Evolutionary conservation across 2,797 vertebrate species (phyloP), one percentile per base, ranked within the genome.

Genomic region (Poeciliopsis paucimaculata): DNA sequence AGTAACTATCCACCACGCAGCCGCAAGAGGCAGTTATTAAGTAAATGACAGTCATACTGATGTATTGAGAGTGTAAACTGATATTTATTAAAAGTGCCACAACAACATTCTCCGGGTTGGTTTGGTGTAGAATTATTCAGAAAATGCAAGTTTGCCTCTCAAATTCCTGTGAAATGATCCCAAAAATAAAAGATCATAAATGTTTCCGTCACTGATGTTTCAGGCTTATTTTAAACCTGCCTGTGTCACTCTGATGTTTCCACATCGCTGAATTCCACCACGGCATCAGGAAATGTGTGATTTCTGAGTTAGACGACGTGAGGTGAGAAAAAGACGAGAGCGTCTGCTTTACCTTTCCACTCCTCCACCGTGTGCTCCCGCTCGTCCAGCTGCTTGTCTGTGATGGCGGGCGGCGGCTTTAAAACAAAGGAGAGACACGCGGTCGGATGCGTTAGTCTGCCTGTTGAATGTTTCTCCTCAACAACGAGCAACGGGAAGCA

Each of bases 291-390:
- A 76, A 53, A 53, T 3, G 49, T 53, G 7, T 10, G 20, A 53
- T 26, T 53, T 53, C 20, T 51, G 49, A 8, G 49, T 53, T 10
- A 10, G 20, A 26, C 10, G 39, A 12, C 1, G n/a, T 28, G 55
- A 28, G 8, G 28, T 15, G 57, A 60, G 45, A n/a, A 28, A 11
- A 46, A 34, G 53, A 16, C 31, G 18, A n/a, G 23, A 68, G 71
- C 20, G 2, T 6, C 31, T 68, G 82, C 68, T 71, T 82, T 94
- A 99, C 98, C 98, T 98, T 99, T 99, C 98, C 98, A 99, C 85
- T 99, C 98, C 46, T 99, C 98, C 92, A 99, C 97, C 0, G 97
- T 98, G 95, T 99, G 98, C 87, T 99, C 98, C 73, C 98, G 95
- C 90, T 99, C 98, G 90, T 99, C 98, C 90, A 99, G 94, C 86